A percentile compares a stretch with the other conserved stretches of the same genome.
phyloP scores from a whole-genome alignment of 1,140 invertebrate species.

The Polyergus mexicanus region DNA sequence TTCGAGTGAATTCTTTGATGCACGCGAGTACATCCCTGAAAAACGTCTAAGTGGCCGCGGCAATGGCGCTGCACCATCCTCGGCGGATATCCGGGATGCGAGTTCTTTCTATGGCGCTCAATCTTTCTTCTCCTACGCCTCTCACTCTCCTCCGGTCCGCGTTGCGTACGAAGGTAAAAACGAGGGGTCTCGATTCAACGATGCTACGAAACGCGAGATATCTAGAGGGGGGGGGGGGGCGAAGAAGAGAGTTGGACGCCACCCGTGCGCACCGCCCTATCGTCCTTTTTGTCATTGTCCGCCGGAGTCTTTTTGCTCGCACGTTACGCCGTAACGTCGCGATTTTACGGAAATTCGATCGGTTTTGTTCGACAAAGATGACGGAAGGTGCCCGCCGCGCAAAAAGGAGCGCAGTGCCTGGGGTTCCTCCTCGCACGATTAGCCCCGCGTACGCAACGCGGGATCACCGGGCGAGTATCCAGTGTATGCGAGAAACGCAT shows the following conservation, averaged over 20 bases:
- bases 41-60: slow-evolving; percentile 80
- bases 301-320: slow-evolving; percentile 55
- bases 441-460: slow-evolving; percentile 5
- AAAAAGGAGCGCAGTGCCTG: slow-evolving; percentile 29
- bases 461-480: neutral
- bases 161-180: slow-evolving; percentile 75
- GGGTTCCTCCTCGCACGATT: slow-evolving; percentile 22
- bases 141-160: slow-evolving; percentile 70
- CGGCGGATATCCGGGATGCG: slow-evolving; percentile 81
- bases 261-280: slow-evolving; percentile 48
- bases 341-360: slow-evolving; percentile 85
- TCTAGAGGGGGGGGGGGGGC: slow-evolving; percentile 4
- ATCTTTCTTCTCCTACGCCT: slow-evolving; percentile 60
- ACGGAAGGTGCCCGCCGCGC: neutral
- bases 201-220: slow-evolving; percentile 67
- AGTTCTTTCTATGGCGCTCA: slow-evolving; percentile 77
- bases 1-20: slow-evolving; percentile 66
- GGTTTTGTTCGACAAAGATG: slow-evolving; percentile 72
- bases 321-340: slow-evolving; percentile 74
- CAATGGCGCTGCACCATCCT: slow-evolving; percentile 74
- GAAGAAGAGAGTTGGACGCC: slow-evolving; percentile 26
- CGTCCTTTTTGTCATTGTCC: slow-evolving; percentile 70
- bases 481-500: neutral
- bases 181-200: slow-evolving; percentile 74
- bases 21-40: slow-evolving; percentile 54